Evolutionary conservation across 2,797 vertebrate species (phyloP).

Genomic region (Sparus aurata): DNA sequence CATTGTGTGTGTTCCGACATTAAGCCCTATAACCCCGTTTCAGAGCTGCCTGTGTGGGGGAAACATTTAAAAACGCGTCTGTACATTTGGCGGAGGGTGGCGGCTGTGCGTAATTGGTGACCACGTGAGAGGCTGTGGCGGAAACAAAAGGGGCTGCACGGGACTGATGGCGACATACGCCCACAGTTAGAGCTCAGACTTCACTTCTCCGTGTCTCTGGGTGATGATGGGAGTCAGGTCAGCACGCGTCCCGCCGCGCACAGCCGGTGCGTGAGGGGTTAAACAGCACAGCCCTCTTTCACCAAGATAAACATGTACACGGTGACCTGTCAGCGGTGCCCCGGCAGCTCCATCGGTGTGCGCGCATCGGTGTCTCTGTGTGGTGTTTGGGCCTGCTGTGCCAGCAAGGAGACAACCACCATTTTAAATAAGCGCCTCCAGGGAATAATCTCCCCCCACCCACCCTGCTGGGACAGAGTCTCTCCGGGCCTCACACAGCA

Average conservation of each 20-base stretch:
- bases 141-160: conserved; percentile 80
- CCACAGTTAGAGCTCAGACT: conserved; percentile 66
- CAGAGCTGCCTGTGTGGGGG: not conserved
- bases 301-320: conserved; percentile 51
- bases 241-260: conserved; percentile 11
- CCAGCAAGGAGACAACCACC: conserved; percentile 79
- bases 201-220: conserved; percentile 38
- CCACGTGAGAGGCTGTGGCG: conserved; percentile 74
- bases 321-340: conserved; percentile 63
- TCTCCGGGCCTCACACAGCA: conserved; percentile 67
- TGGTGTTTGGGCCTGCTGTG: conserved; percentile 67
- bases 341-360: conserved; percentile 25
- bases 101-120: conserved; percentile 71
- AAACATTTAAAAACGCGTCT: conserved; percentile 10
- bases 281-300: conserved; percentile 17
- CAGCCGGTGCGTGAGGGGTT: conserved; percentile 34
- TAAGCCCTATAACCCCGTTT: not conserved
- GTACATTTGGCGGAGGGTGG: conserved; percentile 20
- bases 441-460: conserved; percentile 69
- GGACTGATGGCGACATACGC: conserved; percentile 74
- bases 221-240: conserved; percentile 39
- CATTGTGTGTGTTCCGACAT: conserved; percentile 39
- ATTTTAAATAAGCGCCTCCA: conserved; percentile 82
- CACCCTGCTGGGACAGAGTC: conserved; percentile 73
- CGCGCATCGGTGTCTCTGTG: conserved; percentile 36